phyloP scores from a whole-genome alignment of 2,113 vertebrate species.

The Pachycephala philippinensis region DNA sequence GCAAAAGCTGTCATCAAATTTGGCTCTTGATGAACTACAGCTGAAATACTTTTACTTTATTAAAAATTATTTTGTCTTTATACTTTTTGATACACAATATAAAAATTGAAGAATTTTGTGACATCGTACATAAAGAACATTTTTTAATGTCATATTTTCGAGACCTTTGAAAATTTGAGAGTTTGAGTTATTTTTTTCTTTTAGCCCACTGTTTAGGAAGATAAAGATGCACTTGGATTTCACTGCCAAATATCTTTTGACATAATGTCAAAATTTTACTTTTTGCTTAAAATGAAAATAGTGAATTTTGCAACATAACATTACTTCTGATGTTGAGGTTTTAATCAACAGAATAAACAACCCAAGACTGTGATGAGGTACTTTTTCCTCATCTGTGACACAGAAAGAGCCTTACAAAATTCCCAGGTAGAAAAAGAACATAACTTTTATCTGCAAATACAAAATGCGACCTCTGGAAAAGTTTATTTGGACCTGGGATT shows the following conservation, averaged over 20 bases:
- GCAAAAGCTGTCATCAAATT: neutral
- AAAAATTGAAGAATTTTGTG: neutral
- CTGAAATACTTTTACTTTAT: neutral
- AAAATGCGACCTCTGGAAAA: neutral
- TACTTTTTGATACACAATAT: neutral
- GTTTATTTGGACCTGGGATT: neutral
- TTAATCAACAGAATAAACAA: neutral
- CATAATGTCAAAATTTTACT: neutral
- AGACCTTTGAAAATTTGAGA: neutral
- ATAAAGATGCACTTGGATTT: neutral
- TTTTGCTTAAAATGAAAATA: neutral
- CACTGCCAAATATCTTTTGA: neutral
- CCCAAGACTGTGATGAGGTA: neutral
- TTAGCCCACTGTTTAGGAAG: neutral
- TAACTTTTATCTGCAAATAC: neutral
- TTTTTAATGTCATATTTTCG: neutral
- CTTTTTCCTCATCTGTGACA: neutral
- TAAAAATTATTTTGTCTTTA: neutral
- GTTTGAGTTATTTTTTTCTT: neutral
- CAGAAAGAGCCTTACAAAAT: neutral
- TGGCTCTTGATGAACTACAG: neutral
- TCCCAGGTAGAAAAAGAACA: neutral
- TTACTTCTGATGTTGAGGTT: neutral
- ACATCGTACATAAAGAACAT: neutral
- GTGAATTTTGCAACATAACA: neutral